A percentile compares a stretch with the other conserved stretches of the same genome.
Conservation (phyloP, 2,888 invertebrate species). For the Drosophila macrospina region DNA sequence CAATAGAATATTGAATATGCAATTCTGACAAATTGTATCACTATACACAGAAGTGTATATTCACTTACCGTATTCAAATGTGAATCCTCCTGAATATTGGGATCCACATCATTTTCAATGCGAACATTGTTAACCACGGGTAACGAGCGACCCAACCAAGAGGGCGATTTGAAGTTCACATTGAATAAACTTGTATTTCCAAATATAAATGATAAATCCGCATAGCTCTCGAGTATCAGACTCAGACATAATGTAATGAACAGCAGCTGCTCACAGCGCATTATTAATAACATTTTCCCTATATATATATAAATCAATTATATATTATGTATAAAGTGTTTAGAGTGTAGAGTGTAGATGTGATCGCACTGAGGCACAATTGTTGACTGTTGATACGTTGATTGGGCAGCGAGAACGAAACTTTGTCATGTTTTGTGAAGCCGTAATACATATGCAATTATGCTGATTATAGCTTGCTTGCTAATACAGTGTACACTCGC, state of each 20-base stretch:
- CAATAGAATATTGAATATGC: too few species aligned
- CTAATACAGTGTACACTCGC: constrained; percentile 14
- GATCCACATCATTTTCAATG: constrained; percentile 66
- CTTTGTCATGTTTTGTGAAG: constrained; percentile 49
- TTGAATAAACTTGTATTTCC: constrained; percentile 75
- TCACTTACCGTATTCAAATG: constrained; percentile 75
- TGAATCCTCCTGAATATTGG: constrained; percentile 80
- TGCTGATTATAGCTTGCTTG: constrained; percentile 25
- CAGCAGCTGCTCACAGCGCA: constrained; percentile 31
- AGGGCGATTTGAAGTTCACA: constrained; percentile 61
- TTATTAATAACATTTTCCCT: constrained; percentile 29
- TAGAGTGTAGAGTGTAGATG: constrained; percentile 22
- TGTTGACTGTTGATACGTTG: constrained; percentile 64
- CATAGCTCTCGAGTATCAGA: constrained; percentile 30
- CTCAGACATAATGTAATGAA: constrained; percentile 37
- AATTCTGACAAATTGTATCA: not conserved
- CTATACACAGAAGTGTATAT: not conserved
- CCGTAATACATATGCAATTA: constrained; percentile 28
- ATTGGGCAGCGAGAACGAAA: constrained; percentile 62
- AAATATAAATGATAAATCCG: constrained; percentile 63
- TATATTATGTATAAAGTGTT: not conserved
- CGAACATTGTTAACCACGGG: constrained; percentile 32
- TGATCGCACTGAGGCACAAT: constrained; percentile 53
- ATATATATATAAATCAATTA: constrained; percentile 12
- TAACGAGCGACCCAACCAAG: constrained; percentile 49